These are phyloP conservation scores for Cotesia typhae DNA, from an alignment of 1,140 invertebrate species.

Conservation along the genomic window DNA sequence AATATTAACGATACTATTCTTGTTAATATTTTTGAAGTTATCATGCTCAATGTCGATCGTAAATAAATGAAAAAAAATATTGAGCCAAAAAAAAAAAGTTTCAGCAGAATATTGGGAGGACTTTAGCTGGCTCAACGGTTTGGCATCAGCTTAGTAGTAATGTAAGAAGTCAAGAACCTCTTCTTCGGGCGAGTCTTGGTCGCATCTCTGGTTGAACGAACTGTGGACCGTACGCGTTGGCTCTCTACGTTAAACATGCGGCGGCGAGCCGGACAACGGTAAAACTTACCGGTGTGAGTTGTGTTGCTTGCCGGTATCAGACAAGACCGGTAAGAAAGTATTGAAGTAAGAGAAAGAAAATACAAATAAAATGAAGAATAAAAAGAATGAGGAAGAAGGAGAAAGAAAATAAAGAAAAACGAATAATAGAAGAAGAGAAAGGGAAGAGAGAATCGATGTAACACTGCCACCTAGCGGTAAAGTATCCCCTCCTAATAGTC, in stretches of 20 bases:
- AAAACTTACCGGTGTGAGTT: slow-evolving; percentile 37
- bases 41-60: background rate
- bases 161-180: slow-evolving; percentile 41
- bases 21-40: too few relatives aligned
- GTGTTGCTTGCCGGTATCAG: slow-evolving; percentile 16
- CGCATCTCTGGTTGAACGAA: slow-evolving; percentile 43
- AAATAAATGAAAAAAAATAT: background rate
- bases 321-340: slow-evolving; percentile 10
- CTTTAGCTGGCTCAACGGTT: slow-evolving; percentile 20
- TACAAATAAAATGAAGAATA: background rate
- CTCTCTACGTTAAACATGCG: slow-evolving; percentile 37
- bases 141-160: slow-evolving; percentile 6
- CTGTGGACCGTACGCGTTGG: slow-evolving; percentile 38
- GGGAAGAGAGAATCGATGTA: slow-evolving; percentile 37
- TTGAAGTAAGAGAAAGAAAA: slow-evolving; percentile 12
- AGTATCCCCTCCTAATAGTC: slow-evolving; percentile 30
- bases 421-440: slow-evolving; percentile 19
- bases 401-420: slow-evolving; percentile 24
- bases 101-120: slow-evolving; percentile 35
- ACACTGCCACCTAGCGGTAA: slow-evolving; percentile 45
- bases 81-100: background rate
- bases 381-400: background rate
- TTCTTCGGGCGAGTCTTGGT: slow-evolving; percentile 41
- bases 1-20: too few relatives aligned
- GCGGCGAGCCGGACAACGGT: slow-evolving; percentile 41